Conservation (phyloP, 2,888 invertebrate genomes). For the Pardosa pseudoannulata region DNA sequence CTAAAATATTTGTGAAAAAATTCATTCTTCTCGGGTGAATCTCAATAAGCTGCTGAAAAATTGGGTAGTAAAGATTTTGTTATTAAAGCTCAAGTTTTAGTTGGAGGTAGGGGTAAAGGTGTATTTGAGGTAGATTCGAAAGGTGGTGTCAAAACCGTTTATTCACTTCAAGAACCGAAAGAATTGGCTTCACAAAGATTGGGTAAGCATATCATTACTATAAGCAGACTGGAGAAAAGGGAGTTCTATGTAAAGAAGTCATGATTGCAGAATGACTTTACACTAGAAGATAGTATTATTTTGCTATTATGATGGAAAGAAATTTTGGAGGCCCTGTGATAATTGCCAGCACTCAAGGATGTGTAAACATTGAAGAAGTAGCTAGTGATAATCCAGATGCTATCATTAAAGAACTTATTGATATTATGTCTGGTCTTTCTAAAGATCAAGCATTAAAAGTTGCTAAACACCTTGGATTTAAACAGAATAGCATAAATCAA, state of each 20-base stretch:
- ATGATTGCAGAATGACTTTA: constrained; percentile 98
- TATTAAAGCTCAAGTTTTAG: constrained; percentile 82
- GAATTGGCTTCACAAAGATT: constrained; percentile 91
- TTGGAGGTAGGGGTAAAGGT: constrained; percentile 95
- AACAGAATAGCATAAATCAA: constrained; percentile 80
- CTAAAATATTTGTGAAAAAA: too few relatives aligned
- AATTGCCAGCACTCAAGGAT: constrained; percentile 96
- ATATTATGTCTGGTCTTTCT: constrained; percentile 80
- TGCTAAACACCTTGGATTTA: constrained; percentile 86
- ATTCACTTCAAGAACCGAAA: constrained; percentile 90
- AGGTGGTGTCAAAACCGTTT: constrained; percentile 96
- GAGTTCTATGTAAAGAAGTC: constrained; percentile 94
- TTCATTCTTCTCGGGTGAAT: too few relatives aligned
- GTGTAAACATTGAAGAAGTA: constrained; percentile 98
- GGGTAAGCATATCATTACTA: constrained; percentile 91
- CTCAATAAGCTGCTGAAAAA: too few relatives aligned
- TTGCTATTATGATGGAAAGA: constrained; percentile 99
- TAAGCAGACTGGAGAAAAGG: constrained; percentile 96
- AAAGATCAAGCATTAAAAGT: constrained; percentile 86
- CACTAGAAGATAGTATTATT: constrained; percentile 96
- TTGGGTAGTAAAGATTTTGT: constrained; percentile 78
- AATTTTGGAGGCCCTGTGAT: constrained; percentile 94
- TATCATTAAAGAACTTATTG: constrained; percentile 86
- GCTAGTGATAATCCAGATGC: too few relatives aligned
- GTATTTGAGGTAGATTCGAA: constrained; percentile 94